These are phyloP conservation scores for human DNA, from an alignment of 2,113 vertebrate species.

Conservation along the genomic window GRCh38 chr4:179624501-179625000, in stretches of 20 bases:
- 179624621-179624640: background rate
- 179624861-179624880: background rate
- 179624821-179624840: accelerated
- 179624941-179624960: background rate
- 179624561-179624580: background rate
- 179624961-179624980: background rate
- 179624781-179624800: background rate
- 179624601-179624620: background rate
- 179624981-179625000: accelerated
- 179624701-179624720: background rate
- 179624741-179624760: background rate
- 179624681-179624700: background rate
- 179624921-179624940: background rate
- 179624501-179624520: background rate
- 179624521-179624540: background rate
- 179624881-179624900: background rate
- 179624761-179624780: background rate
- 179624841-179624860: background rate
- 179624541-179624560: background rate
- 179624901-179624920: background rate
- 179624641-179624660: background rate
- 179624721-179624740: background rate
- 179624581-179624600: background rate
- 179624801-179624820: background rate
- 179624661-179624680: background rate